Evolutionary conservation across 2,888 invertebrate species (phyloP), one percentile per base, ranked within the genome.

Genomic region (Apodemia mormo): DNA sequence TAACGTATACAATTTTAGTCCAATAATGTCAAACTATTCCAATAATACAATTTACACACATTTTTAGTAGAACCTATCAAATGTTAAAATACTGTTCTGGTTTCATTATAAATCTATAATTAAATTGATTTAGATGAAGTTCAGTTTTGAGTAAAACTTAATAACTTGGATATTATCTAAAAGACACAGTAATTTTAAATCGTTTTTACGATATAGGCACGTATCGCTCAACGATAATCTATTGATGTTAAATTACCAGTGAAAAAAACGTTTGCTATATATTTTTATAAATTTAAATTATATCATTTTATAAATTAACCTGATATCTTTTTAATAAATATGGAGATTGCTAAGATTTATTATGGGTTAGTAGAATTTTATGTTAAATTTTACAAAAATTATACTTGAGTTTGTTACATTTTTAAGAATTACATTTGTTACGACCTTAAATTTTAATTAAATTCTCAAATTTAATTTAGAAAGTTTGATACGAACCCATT

Each of bases 41-140:
- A 45, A 10, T 45, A 45, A 45, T 45, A 45, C 12, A 10, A 12
- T 12, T 45, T 45, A 45, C 2, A 45, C 10, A 49, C 14, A 49
- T 4, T 5, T 2, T 49, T 7, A 14, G 0, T 14, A 49, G 5
- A 49, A n/a, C 6, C n/a, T n/a, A n/a, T 52, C 49, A n/a, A n/a
- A 52, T n/a, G n/a, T n/a, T 52, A 52, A n/a, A 52, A 52, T 52
- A 52, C 49, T 52, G 49, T 52, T 52, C 49, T 52, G 49, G 49
- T 52, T 52, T 52, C n/a, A n/a, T 52, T 52, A 52, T 52, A 52
- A n/a, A 52, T n/a, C 5, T 52, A 52, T 52, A 52, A 52, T 52
- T 52, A 2, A 52, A 52, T 52, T 52, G 14, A 54, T 22, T 54
- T 54, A 54, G 54, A 54, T 54, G 22, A 54, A 5, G 22, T 54